Evolutionary conservation across 2,113 vertebrate species (phyloP), one percentile per base, ranked within the genome.

Genomic region (Hydrochoerus hydrochaeris): DNA sequence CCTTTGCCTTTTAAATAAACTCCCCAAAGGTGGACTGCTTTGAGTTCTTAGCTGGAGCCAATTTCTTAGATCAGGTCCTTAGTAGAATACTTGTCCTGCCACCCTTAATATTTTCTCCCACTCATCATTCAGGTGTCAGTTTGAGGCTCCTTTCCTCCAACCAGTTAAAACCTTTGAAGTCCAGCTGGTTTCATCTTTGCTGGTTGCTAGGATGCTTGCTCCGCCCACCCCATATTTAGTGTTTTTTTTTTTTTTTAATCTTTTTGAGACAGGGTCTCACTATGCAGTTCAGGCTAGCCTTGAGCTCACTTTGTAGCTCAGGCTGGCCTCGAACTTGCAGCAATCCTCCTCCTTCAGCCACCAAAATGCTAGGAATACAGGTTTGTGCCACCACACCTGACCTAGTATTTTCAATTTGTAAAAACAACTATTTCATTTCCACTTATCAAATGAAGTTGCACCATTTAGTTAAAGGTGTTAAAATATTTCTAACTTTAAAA

Each of bases 391-490:
- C 32, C 65, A 35, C 65, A 35, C 14, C 5, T 32, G 35, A 32
- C 1, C 14, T 67, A 35, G 28, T 88, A 85, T 86, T 80, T 86
- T 86, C 63, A 32, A 81, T 57, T 89, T 95, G 38, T 84, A 88
- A 65, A 44, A 86, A 86, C 9, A 77, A 69, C 19, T 94, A 32
- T 82, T 75, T 94, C 24, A 10, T 88, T 92, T 71, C 28, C 58
- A 71, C 44, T 85, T 89, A 73, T 41, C 71, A 95, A 90, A 73
- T 75, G 62, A 95, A 86, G 22, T 75, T 81, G 57, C 1, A 82
- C 63, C 20, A 81, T 65, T 85, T 90, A 94, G 84, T 78, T 85
- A 78, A 88, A 84, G 22, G 88, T 52, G 49, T 81, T 90, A 71
- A 54, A 88, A 71, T 57, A 80, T 65, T 88, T 65, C 41, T 69